Evolutionary conservation across 1,140 invertebrate species (phyloP), one percentile per base, ranked within the genome.

Genomic region (Diorhabda elongata): DNA sequence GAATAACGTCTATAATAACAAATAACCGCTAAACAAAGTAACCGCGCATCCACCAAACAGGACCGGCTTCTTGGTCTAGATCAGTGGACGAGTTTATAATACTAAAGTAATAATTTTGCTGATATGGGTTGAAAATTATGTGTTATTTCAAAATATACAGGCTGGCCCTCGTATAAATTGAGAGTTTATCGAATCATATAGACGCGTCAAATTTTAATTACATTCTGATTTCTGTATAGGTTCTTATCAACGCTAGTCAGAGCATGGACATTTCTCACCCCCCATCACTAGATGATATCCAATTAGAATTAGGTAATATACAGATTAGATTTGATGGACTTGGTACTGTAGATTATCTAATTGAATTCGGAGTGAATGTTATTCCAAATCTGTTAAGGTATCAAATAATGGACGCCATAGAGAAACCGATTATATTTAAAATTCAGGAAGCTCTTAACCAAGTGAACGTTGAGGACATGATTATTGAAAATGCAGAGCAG

Each of bases 271-370:
- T 90, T 0, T 83, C 91, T 61, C 88, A 92, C 69, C 86, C 84
- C n/a, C 88, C 91, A 2, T 81, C 83, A 69, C 84, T 94, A 7
- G 87, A 90, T 74, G 87, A 91, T 66, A 81, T 94, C 6, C 86
- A 93, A 74, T 80, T 95, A 11, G 90, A 92, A 81, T 78, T 95
- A 72, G 93, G 93, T 11, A 94, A 94, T 76, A 92, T 94, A 71
- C 91, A 93, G 81, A 83, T 91, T 52, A 80, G 89, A 52, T 87
- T 86, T 74, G 84, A 93, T 71, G 93, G 93, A 4, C 89, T 91
- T 0, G 92, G 92, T 45, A 93, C 91, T 0, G 58, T 92, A n/a
- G 92, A 95, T 80, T 94, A 94, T 78, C 72, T 91, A 3, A 82
- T 92, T 58, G 92, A 95, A 82, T 88, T 91, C 66, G 84, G 82